phyloP scores from a whole-genome alignment of 2,113 vertebrate genomes.

The Periophthalmus modestus region DNA sequence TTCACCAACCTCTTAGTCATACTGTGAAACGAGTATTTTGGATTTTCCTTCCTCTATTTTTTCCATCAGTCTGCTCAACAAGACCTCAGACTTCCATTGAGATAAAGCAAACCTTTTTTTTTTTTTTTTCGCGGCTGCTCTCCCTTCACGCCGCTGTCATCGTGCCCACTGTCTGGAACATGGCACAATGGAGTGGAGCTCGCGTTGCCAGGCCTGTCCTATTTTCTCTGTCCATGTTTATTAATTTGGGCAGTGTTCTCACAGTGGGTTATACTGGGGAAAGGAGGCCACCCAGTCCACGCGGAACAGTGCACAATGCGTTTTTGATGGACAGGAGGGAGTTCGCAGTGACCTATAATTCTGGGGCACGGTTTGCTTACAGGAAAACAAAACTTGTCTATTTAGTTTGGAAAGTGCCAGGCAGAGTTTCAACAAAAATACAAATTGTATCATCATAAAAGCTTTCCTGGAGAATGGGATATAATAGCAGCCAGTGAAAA shows the following conservation, averaged over 20 bases:
- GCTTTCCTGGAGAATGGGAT: neutral
- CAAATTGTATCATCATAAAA: neutral
- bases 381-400: constrained; percentile 34
- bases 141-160: constrained; percentile 31
- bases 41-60: neutral
- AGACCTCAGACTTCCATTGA: constrained; percentile 12
- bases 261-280: constrained; percentile 28
- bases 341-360: constrained; percentile 28
- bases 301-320: constrained; percentile 41
- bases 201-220: constrained; percentile 43
- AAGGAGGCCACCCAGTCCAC: constrained; percentile 35
- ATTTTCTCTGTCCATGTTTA: constrained; percentile 53
- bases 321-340: constrained; percentile 18
- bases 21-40: constrained; percentile 5
- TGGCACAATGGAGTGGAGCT: constrained; percentile 47
- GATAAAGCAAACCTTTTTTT: constrained; percentile 18
- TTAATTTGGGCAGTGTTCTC: constrained; percentile 51
- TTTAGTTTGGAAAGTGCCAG: constrained; percentile 13
- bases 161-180: constrained; percentile 45
- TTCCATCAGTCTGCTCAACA: constrained; percentile 10
- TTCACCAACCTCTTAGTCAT: too few species aligned
- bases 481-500: neutral
- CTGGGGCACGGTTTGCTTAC: constrained; percentile 26
- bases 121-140: constrained; percentile 32
- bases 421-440: constrained; percentile 26